Percentiles rank a stretch among this genome's conserved stretches.
phyloP scores from a whole-genome alignment of 2,113 vertebrate species.

The Channa argus region DNA sequence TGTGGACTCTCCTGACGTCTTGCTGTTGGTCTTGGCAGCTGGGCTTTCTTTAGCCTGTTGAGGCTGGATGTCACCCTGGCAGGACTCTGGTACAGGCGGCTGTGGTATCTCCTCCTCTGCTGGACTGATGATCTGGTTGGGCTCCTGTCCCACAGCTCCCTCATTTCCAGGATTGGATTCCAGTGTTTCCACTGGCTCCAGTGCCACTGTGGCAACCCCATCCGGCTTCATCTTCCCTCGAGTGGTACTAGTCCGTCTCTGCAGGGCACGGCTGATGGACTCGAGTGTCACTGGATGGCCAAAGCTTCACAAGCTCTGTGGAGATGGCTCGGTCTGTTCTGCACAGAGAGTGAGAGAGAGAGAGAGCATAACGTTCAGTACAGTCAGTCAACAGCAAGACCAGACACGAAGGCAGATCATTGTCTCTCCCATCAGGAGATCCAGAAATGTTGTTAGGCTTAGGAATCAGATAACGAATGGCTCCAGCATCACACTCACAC shows the following conservation, averaged over 20 bases:
- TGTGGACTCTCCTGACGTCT: slow-evolving; percentile 75
- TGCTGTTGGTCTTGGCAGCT: slow-evolving; percentile 69
- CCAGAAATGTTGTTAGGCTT: slow-evolving; percentile 52
- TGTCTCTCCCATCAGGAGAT: slow-evolving; percentile 42
- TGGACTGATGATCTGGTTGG: slow-evolving; percentile 62
- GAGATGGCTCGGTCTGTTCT: slow-evolving; percentile 55
- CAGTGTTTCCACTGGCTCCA: slow-evolving; percentile 82
- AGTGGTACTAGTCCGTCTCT: slow-evolving; percentile 66
- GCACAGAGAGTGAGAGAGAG: slow-evolving; percentile 20
- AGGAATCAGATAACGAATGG: slow-evolving; percentile 62
- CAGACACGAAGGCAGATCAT: slow-evolving; percentile 55
- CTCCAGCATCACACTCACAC: slow-evolving; percentile 20
- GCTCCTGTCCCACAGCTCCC: slow-evolving; percentile 62
- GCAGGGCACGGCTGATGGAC: slow-evolving; percentile 44
- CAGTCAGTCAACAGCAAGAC: slow-evolving; percentile 66
- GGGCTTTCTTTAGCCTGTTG: slow-evolving; percentile 60
- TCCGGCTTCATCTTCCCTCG: slow-evolving; percentile 85
- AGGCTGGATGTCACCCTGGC: slow-evolving; percentile 51
- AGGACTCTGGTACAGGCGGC: slow-evolving; percentile 46
- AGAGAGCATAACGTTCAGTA: slow-evolving; percentile 12
- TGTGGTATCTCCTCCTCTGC: slow-evolving; percentile 38
- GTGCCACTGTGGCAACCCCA: slow-evolving; percentile 79
- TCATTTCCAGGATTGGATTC: slow-evolving; percentile 76
- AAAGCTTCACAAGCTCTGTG: slow-evolving; percentile 43
- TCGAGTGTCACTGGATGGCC: slow-evolving; percentile 36